Base-by-base conservation (phyloP, 2,888 invertebrate species). In the Andrena fulva region DNA sequence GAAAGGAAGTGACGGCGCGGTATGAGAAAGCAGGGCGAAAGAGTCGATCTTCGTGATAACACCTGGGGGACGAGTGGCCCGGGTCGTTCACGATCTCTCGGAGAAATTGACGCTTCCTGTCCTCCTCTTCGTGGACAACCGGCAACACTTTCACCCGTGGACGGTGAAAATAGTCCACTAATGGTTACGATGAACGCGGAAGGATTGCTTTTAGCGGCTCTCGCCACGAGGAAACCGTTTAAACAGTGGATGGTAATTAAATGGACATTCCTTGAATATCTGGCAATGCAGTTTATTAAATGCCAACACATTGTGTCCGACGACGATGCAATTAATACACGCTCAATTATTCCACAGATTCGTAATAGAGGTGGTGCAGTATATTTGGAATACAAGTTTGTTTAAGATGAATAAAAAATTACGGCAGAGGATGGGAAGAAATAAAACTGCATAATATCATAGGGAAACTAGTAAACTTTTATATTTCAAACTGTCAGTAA, bases 21-120 rank as follows among this genome's bases (percentile, higher is more conserved):
- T 56, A 52, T 6, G 77, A 74, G 87, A 87, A 87, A 87, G 82
- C 78, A 71, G 68, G 48, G 73, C 84, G 75, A 63, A 35, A 59
- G 68, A 68, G 42, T 50, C 27, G 83, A 87, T 87, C 35, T 29
- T 62, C 68, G 56, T 78, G 87, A 86, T 86, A 88, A 86, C 71
- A 79, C 59, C 76, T 54, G 62, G 69, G 69, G 80, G 68, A 77
- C 83, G 73, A 88, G 82, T 78, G 75, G 84, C 74, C 84, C 78
- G 68, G 77, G 79, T 82, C 80, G 80, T 69, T 81, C 84, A 78
- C 82, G 84, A 89, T 82, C 80, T 85, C 76, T 72, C 54, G 74
- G 84, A 83, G 83, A 87, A 86, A 83, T 86, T 88, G 79, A 88
- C 80, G 83, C 77, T 77, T 84, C 78, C 69, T 80, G 78, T 77